Percentiles rank a stretch among this genome's conserved stretches.
These are phyloP conservation scores for Diabrotica balteata DNA, from an alignment of 2,888 invertebrate species.

Conservation along the genomic window DNA sequence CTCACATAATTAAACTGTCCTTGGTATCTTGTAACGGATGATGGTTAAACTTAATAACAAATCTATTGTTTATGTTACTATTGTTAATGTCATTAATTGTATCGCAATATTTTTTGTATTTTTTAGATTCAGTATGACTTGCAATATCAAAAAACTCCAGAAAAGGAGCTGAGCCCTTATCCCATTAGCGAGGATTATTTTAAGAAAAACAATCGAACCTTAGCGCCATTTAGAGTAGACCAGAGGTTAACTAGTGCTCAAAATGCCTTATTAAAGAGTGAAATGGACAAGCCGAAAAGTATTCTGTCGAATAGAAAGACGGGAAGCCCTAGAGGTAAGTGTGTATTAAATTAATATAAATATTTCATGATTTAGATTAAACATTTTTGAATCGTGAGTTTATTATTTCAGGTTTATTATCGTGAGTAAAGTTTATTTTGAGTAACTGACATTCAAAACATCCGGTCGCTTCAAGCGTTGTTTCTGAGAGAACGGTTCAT, in stretches of 20 bases:
- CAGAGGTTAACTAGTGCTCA: constrained; percentile 52
- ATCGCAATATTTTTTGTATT: neutral
- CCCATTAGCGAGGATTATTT: constrained; percentile 36
- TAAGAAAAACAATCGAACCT: constrained; percentile 50
- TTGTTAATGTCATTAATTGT: too few species aligned
- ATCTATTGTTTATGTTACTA: too few species aligned
- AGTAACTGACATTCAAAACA: too few species aligned
- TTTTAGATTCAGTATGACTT: constrained; percentile 53
- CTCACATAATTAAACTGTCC: too few species aligned
- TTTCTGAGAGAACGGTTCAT: too few species aligned
- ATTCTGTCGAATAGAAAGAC: constrained; percentile 57
- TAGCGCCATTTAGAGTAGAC: constrained; percentile 51
- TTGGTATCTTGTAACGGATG: too few species aligned
- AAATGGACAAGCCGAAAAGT: constrained; percentile 58
- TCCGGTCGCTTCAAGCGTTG: too few species aligned
- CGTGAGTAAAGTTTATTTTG: too few species aligned
- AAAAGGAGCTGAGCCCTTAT: constrained; percentile 46
- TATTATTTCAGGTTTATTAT: too few species aligned
- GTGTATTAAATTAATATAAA: neutral
- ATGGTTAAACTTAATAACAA: too few species aligned
- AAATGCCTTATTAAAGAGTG: constrained; percentile 51
- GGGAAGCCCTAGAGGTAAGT: constrained; percentile 55
- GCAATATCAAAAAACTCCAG: constrained; percentile 45
- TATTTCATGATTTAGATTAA: too few species aligned
- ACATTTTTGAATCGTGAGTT: too few species aligned